Evolutionary conservation across 2,797 vertebrate genomes (phyloP), one percentile per base, ranked within the genome.

Genomic region (Stomatorhinus walkeri): DNA sequence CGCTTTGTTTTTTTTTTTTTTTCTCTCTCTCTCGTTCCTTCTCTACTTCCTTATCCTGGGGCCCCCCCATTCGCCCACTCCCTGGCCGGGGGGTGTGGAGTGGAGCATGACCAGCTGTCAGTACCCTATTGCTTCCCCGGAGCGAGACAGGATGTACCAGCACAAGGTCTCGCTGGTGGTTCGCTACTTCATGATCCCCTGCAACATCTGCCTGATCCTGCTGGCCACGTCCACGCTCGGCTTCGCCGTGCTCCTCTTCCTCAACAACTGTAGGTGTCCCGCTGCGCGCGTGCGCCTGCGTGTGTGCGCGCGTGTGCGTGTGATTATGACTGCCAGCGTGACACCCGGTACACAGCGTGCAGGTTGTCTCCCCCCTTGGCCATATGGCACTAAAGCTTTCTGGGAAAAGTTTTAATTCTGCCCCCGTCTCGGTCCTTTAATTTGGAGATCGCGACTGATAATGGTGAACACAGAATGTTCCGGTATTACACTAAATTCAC

Each of bases 141-240:
- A 97, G 92, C 94, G 96, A 93, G 97, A 98, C 87, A 95, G 96
- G 72, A 93, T 96, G 93, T 98, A 97, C 94, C 98, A 97, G 93
- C 97, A 96, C 92, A 97, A 98, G 92, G 97, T 98, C 90, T 99
- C 98, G 56, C 91, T 98, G 95, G 97, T 99, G 91, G 98, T 99
- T 88, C 97, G 98, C 0, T 99, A 98, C 92, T 98, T 99, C 93
- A 99, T 98, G 97, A 97, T 99, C 91, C 98, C 98, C 0, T 99
- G 98, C 96, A 99, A 99, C 95, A 98, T 98, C 94, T 99, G 98
- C 93, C 95, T 99, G 92, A 99, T 99, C 93, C 97, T 99, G 90
- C 94, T 99, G 95, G 98, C 98, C 92, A 97, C 96, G 0, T 97
- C 97, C 3, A 99, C 97, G 0, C 96, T 99, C 92, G 98, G 97